Evolutionary conservation across 2,888 invertebrate genomes (phyloP), one percentile per base, ranked within the genome.

Genomic region (Eristalinus aeneus): DNA sequence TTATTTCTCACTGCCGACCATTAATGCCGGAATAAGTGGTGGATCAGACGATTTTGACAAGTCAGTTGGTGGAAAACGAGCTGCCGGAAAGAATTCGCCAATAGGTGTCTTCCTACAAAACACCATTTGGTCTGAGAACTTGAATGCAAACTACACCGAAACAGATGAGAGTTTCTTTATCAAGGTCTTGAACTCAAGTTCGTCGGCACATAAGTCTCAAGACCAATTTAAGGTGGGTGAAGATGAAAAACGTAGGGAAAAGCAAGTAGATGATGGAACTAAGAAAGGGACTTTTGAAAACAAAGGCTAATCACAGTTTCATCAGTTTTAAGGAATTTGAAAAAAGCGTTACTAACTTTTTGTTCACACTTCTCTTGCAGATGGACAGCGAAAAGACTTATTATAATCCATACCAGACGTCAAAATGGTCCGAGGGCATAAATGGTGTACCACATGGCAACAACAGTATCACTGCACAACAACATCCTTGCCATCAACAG

Each of bases 111-210:
- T 94, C 88, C 92, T 94, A 75, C 93, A 92, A 60, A 93, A 92
- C 89, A 94, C 94, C 9, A 94, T 94, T 89, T 94, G 94, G 94
- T 93, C 94, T 11, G 91, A 93, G 83, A 89, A 89, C 83, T 85
- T 88, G 2, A 85, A 88, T 31, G 73, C 77, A 16, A 88, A 88
- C 74, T 88, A 89, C 54, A 89, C 89, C 27, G 90, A 91, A 58
- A 91, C 92, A 32, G 88, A 89, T 84, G 90, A 90, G 56, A 90
- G 90, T 79, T 90, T 90, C 60, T 90, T 89, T 63, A 89, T 88
- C 46, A 90, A 90, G 87, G 89, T 89, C n/a, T 89, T 89, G 85
- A 89, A 89, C 69, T 89, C 90, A 3, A 88, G 88, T 61, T 27
- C 84, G 27, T 73, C 60, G 10, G 67, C 58, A 12, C 80, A 80